Evolutionary conservation across 2,888 invertebrate species (phyloP), one percentile per base, ranked within the genome.

Genomic region (Torymus aiolomorphi): DNA sequence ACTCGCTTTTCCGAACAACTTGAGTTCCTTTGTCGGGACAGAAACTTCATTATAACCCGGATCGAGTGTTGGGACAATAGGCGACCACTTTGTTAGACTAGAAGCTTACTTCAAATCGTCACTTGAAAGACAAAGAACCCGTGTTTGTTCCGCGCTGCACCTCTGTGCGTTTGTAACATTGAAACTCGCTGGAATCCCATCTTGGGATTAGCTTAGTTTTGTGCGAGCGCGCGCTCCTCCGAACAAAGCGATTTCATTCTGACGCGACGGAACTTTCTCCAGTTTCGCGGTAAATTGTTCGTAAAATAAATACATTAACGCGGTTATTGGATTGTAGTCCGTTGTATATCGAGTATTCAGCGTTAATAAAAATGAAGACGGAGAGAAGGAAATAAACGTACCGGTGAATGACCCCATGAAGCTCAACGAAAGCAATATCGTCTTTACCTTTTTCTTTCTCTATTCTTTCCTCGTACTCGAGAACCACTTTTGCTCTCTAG

Each of bases 121-220:
- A 54, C 73, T 63, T 56, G 11, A 67, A 42, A 56, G 73, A 73
- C 65, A 73, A 73, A 73, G 72, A 73, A 54, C 42, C 56, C 42
- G 31, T 16, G 52, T 65, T 73, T 54, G 54, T 73, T 16, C 56
- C 56, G 18, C 24, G 49, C 13, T 56, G 16, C n/a, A 10, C 31
- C 0, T 31, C 18, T 14, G 4, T 73, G 42, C 18, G 49, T 73
- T 65, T 54, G 49, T 56, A 65, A 56, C 65, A 73, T 65, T 42
- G 54, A 70, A 73, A 54, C 54, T 72, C 62, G 20, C n/a, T 72
- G 52, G 16, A 51, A 62, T 18, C 62, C 49, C 54, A 24, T 31
- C 62, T 31, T 52, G 42, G 24, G 54, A 72, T 72, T 62, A 70
- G 70, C 49, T 57, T 70, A 59, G 57, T 56, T 70, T 59, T 8